Conservation (phyloP, 2,113 vertebrate genomes). For the Hemichromis elongatus region DNA sequence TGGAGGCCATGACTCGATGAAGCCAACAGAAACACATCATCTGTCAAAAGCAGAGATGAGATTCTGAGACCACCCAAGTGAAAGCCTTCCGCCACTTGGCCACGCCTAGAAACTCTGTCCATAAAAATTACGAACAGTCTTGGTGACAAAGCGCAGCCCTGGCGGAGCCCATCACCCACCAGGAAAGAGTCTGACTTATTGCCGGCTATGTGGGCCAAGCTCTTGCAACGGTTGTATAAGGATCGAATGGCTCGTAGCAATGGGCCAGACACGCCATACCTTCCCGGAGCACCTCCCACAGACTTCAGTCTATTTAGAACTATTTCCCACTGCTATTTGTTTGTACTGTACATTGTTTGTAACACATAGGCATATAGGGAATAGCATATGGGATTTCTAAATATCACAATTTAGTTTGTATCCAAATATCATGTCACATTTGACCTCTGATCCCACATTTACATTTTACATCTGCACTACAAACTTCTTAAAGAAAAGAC, state of each 20-base stretch:
- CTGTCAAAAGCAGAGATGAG: neutral
- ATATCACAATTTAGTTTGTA: neutral
- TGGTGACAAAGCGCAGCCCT: too few species aligned
- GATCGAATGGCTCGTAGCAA: too few species aligned
- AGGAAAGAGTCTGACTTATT: too few species aligned
- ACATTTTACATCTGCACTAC: neutral
- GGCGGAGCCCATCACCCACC: too few species aligned
- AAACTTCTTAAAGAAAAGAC: neutral
- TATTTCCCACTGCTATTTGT: neutral
- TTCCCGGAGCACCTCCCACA: too few species aligned
- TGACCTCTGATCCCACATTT: neutral
- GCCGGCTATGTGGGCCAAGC: too few species aligned
- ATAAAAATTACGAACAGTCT: too few species aligned
- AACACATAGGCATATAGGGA: neutral
- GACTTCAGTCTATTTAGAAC: neutral
- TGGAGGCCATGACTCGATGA: neutral
- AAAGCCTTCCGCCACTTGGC: accelerated
- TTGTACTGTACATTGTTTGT: neutral
- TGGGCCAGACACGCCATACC: too few species aligned
- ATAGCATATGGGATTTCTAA: neutral
- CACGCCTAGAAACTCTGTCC: too few species aligned
- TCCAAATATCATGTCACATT: neutral
- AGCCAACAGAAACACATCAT: neutral
- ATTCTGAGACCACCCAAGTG: neutral
- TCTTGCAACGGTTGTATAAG: too few species aligned